Evolutionary conservation across 1,140 invertebrate genomes (phyloP).

Genomic region (Anastatus disparis): DNA sequence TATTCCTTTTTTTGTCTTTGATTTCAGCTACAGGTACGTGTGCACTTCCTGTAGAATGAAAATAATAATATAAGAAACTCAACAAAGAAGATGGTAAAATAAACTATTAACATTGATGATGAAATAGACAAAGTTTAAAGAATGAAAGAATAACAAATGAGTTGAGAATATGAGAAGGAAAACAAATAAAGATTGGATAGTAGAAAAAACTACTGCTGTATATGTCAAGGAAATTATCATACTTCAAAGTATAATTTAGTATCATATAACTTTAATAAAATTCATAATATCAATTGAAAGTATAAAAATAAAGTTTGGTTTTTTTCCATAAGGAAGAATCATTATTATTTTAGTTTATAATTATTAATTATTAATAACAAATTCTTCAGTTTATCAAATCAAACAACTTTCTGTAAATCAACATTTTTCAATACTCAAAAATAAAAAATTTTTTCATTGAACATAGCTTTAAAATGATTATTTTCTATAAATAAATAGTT

Average conservation of each 20-base stretch:
- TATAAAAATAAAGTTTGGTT: too few species aligned
- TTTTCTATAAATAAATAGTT: background rate
- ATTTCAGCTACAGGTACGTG: too few species aligned
- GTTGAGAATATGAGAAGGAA: background rate
- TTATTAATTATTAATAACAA: too few species aligned
- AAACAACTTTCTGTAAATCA: too few species aligned
- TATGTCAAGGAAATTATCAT: too few species aligned
- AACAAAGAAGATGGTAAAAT: background rate
- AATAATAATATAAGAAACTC: background rate
- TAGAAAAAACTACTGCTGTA: too few species aligned
- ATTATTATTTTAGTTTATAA: too few species aligned
- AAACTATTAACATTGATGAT: background rate
- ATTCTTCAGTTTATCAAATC: too few species aligned
- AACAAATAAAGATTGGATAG: background rate
- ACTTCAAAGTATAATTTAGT: too few species aligned
- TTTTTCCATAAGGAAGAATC: too few species aligned
- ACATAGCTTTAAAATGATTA: background rate
- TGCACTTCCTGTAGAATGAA: conserved; percentile 2
- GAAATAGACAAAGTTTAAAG: background rate
- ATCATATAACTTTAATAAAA: too few species aligned
- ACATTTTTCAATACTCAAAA: background rate
- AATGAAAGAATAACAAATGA: background rate
- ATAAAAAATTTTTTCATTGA: background rate
- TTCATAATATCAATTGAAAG: too few species aligned
- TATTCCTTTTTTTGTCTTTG: background rate